Percentiles rank a stretch among this genome's conserved stretches.
These are phyloP conservation scores for Anguilla obscura DNA, from an alignment of 2,797 vertebrate species.

Conservation along the genomic window DNA sequence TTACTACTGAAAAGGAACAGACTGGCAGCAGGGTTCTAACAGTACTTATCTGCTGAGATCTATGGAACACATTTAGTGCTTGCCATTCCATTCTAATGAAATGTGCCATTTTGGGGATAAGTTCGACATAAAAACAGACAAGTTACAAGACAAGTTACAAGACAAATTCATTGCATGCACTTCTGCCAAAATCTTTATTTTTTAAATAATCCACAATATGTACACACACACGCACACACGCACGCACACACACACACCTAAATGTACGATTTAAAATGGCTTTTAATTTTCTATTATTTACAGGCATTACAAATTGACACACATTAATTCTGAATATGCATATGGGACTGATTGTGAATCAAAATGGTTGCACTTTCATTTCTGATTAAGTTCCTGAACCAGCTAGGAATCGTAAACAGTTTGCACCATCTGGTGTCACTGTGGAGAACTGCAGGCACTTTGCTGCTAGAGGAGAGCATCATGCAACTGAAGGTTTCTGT, in stretches of 20 bases:
- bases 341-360: neutral
- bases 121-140: conserved; percentile 5
- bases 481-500: neutral
- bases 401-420: conserved; percentile 20
- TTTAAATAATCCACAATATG: neutral
- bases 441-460: neutral
- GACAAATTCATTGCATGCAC: neutral
- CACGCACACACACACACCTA: neutral
- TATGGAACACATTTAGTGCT: conserved; percentile 2
- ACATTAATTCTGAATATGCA: neutral
- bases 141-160: neutral
- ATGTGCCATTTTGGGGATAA: conserved; percentile 28
- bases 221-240: neutral
- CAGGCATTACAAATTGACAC: neutral
- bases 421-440: conserved; percentile 50
- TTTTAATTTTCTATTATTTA: neutral
- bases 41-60: neutral
- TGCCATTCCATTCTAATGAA: conserved; percentile 21
- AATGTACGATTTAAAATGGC: neutral
- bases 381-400: neutral
- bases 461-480: neutral
- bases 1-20: neutral
- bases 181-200: neutral
- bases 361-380: neutral
- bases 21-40: neutral